Base-by-base conservation (phyloP, 2,888 invertebrate genomes). In the Archips crataeganus region DNA sequence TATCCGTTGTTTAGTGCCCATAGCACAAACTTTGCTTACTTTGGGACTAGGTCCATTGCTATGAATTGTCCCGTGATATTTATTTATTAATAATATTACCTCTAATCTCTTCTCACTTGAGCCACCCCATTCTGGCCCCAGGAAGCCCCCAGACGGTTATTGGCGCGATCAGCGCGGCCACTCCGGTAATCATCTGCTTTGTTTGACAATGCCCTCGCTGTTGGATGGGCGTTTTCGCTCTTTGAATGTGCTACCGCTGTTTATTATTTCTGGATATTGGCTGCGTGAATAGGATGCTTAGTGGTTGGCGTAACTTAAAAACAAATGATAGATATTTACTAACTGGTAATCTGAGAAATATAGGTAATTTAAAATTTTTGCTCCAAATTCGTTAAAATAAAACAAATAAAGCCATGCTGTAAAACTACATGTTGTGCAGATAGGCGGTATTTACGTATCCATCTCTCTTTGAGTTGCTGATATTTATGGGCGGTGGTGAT, bases 161-260 rank as follows among this genome's bases (percentile, higher is more conserved):
- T 62, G 71, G 59, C 64, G 32, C 42, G 45, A 39, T 57, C 45
- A 47, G 45, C 47, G 47, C 32, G 47, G 57, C 32, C 57, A 57
- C 57, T 57, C 36, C 62, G 54, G 72, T 72, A 68, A 68, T 63
- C 67, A 57, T 57, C 67, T 59, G 67, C 67, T 72, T 63, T 72
- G 63, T 72, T 68, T 68, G 62, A 67, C 62, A 72, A 57, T 68
- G 62, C 60, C 60, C 47, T 61, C 13, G 32, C 65, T 72, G 62
- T 71, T 23, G 47, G 72, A 34, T 57, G 54, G 72, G 62, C 51
- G 66, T 67, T 62, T 57, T 72, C 34, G n/a, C n/a, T 32, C 32
- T 32, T 57, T 57, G 57, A n/a, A 67, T 47, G 34, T 54, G 61
- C 71, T 15, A 2, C 32, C 57, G 57, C 57, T 57, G 57, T 57